A percentile compares a stretch with the other conserved stretches of the same genome.
These are phyloP conservation scores for Hermodice carunculata DNA, from an alignment of 2,888 invertebrate genomes.

Conservation along the genomic window DNA sequence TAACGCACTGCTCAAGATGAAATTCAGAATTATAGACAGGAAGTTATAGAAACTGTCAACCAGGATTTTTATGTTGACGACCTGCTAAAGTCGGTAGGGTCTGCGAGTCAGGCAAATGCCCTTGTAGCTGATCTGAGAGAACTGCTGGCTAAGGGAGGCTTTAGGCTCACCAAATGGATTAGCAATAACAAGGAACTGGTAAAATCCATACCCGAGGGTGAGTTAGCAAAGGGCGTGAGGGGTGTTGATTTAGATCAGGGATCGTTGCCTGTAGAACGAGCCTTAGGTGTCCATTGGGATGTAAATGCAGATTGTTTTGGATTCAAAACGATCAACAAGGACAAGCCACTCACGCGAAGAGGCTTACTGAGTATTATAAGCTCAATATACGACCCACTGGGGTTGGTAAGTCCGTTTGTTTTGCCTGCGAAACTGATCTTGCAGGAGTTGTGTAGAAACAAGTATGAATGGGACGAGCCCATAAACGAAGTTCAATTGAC, in stretches of 20 bases:
- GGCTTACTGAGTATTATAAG: too few species aligned
- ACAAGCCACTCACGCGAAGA: neutral
- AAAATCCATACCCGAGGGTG: neutral
- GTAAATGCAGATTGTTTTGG: constrained; percentile 8
- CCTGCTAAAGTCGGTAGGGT: too few species aligned
- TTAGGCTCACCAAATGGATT: too few species aligned
- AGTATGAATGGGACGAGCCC: too few species aligned
- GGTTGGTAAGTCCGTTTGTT: too few species aligned
- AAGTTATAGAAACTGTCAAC: neutral
- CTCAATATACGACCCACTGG: too few species aligned
- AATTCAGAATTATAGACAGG: neutral
- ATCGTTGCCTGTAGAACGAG: constrained; percentile 5
- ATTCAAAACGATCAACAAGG: neutral
- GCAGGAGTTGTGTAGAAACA: too few species aligned
- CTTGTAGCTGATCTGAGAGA: neutral
- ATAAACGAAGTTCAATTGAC: too few species aligned
- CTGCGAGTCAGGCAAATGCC: neutral
- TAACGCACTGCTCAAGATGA: neutral
- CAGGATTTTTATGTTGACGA: constrained; percentile 19
- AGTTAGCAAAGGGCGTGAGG: neutral
- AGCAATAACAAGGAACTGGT: neutral
- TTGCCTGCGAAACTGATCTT: too few species aligned
- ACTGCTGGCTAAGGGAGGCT: neutral
- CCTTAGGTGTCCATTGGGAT: constrained; percentile 10
- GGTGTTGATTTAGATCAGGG: constrained; percentile 1